These are phyloP conservation scores for Eupelmus urozonus DNA, from an alignment of 2,888 invertebrate species.

Conservation along the genomic window DNA sequence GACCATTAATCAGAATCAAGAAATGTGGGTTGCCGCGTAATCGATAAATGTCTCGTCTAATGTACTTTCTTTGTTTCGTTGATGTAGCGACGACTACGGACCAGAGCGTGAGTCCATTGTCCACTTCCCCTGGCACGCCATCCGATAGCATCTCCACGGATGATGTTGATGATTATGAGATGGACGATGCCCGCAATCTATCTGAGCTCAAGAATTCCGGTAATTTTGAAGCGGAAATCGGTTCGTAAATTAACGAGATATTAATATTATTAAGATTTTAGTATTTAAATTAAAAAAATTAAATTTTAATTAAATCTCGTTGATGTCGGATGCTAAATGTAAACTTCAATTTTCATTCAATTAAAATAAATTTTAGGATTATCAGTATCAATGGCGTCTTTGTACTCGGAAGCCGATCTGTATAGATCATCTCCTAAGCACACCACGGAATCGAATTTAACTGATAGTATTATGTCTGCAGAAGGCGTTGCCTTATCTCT, in stretches of 20 bases:
- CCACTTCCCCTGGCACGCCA: constrained; percentile 77
- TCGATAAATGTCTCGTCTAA: not conserved
- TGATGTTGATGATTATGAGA: constrained; percentile 79
- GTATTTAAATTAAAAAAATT: not conserved
- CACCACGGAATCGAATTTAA: constrained; percentile 75
- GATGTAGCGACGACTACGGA: constrained; percentile 78
- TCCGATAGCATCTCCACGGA: constrained; percentile 79
- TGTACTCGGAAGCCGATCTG: constrained; percentile 81
- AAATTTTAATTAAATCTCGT: not conserved
- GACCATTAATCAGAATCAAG: no score
- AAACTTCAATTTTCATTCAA: not conserved
- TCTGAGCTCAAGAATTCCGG: constrained; percentile 73
- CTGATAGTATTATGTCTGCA: constrained; percentile 82
- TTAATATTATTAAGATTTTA: not conserved
- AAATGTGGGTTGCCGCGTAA: constrained; percentile 8
- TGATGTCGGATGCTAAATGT: not conserved
- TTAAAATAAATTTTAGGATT: constrained; percentile 73
- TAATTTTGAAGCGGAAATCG: constrained; percentile 23
- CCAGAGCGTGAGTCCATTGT: constrained; percentile 79
- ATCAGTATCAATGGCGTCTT: constrained; percentile 82
- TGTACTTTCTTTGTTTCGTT: not conserved
- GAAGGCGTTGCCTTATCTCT: constrained; percentile 89
- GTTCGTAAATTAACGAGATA: no score
- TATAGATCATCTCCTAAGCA: constrained; percentile 73
- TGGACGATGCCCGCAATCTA: constrained; percentile 78